phyloP scores from a whole-genome alignment of 1,140 invertebrate genomes.

The Zelostemma sp. region DNA sequence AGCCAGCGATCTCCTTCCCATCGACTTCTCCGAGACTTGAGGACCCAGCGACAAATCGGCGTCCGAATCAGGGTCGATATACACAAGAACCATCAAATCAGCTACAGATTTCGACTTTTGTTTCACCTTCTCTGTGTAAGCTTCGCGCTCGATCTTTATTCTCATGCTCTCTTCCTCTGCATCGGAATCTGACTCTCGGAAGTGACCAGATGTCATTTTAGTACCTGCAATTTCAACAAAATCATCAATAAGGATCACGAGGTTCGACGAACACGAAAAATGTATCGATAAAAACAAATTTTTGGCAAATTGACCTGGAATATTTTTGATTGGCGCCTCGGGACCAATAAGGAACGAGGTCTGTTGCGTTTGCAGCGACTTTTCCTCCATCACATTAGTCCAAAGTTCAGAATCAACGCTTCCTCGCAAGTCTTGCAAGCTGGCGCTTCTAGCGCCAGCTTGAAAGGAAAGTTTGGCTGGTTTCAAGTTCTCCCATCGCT shows the following conservation, averaged over 20 bases:
- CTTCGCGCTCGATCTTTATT: conserved; percentile 74
- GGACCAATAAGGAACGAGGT: conserved; percentile 63
- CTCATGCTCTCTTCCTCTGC: conserved; percentile 79
- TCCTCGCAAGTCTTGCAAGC: conserved; percentile 71
- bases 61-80: conserved; percentile 78
- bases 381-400: conserved; percentile 57
- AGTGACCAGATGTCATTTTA: conserved; percentile 18
- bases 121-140: conserved; percentile 78
- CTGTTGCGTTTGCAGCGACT: conserved; percentile 32
- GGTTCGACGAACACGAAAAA: too few relatives aligned
- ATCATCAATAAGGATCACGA: too few relatives aligned
- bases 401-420: conserved; percentile 66
- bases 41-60: conserved; percentile 70
- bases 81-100: conserved; percentile 81
- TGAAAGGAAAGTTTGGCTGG: conserved; percentile 70
- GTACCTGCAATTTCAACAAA: conserved; percentile 10
- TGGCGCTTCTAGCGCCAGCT: conserved; percentile 61
- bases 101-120: conserved; percentile 81
- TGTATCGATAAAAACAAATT: too few relatives aligned
- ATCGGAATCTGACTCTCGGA: conserved; percentile 72
- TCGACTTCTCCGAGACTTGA: conserved; percentile 52
- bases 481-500: conserved; percentile 76
- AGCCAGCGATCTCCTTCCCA: conserved; percentile 55
- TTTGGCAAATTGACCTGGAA: too few relatives aligned
- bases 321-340: conserved; percentile 57